A percentile compares a stretch with the other conserved stretches of the same genome.
Evolutionary conservation across 2,113 vertebrate genomes (phyloP).

Genomic region (Bufo bufo): DNA sequence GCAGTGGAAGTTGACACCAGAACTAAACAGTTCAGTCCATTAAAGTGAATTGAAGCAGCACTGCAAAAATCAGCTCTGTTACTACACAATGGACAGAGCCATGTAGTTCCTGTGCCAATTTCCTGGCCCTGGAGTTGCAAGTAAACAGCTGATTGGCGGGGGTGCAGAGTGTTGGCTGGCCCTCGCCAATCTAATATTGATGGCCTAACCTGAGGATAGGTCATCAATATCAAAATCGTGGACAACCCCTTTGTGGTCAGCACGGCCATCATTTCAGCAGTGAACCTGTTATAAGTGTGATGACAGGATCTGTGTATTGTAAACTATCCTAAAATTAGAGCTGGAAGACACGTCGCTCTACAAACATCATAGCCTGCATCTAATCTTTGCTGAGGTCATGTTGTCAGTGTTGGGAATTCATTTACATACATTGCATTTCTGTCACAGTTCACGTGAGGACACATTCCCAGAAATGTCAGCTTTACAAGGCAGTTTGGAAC

Average conservation of each 20-base stretch:
- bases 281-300: background rate
- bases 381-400: background rate
- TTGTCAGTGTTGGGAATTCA: background rate
- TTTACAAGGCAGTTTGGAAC: background rate
- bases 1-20: too few relatives aligned
- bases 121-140: too few relatives aligned
- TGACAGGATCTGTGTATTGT: background rate
- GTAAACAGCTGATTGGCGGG: too few relatives aligned
- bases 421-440: background rate
- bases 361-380: slow-evolving; percentile 15
- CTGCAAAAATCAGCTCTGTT: too few relatives aligned
- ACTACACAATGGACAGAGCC: too few relatives aligned
- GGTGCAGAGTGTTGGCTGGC: too few relatives aligned
- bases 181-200: too few relatives aligned
- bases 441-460: background rate
- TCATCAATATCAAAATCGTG: too few relatives aligned
- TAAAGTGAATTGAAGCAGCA: too few relatives aligned
- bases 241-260: background rate
- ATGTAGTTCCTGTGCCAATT: too few relatives aligned
- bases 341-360: background rate
- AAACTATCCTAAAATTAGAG: background rate
- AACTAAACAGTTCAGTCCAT: too few relatives aligned
- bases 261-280: background rate
- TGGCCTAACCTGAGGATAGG: too few relatives aligned
- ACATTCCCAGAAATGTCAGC: background rate